Percentiles rank a stretch among this genome's conserved stretches.
Conservation (phyloP, 1,140 invertebrate genomes). For the Hypothenemus hampei region DNA sequence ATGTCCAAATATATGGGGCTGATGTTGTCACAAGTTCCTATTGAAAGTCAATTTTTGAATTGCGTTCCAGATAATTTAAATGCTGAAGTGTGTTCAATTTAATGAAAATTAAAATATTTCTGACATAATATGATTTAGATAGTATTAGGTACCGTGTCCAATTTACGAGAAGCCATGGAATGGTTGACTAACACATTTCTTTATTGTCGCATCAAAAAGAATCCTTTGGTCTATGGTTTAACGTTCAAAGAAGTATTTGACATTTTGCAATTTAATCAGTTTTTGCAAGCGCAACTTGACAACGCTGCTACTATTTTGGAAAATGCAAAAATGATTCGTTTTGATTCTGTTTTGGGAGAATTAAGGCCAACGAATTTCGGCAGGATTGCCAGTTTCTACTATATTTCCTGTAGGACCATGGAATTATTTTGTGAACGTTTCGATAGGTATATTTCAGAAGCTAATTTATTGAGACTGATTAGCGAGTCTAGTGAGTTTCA, state of each 20-base stretch:
- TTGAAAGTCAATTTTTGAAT: constrained; percentile 94
- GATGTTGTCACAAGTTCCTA: constrained; percentile 95
- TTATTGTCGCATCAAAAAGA: constrained; percentile 88
- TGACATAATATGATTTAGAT: constrained; percentile 54
- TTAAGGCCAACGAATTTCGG: constrained; percentile 77
- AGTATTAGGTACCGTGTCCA: constrained; percentile 89
- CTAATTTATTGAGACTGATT: constrained; percentile 82
- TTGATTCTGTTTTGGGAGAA: constrained; percentile 76
- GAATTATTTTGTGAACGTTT: constrained; percentile 83
- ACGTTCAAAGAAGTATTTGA: constrained; percentile 36
- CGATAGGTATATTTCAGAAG: constrained; percentile 76
- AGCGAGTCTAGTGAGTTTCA: constrained; percentile 91
- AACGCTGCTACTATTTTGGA: constrained; percentile 79
- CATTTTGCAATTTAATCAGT: constrained; percentile 32
- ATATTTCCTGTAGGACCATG: constrained; percentile 96
- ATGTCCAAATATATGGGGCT: constrained; percentile 90
- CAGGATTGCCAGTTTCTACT: constrained; percentile 94
- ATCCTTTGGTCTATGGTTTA: constrained; percentile 69
- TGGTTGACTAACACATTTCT: constrained; percentile 98
- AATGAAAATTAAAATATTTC: not conserved
- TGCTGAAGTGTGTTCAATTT: constrained; percentile 69
- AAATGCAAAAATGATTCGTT: constrained; percentile 92
- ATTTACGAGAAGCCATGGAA: constrained; percentile 91
- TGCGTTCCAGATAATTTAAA: constrained; percentile 95
- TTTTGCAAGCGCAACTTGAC: constrained; percentile 31